Evolutionary conservation across 2,113 vertebrate species (phyloP).

Genomic region (Chaetodon trifascialis): DNA sequence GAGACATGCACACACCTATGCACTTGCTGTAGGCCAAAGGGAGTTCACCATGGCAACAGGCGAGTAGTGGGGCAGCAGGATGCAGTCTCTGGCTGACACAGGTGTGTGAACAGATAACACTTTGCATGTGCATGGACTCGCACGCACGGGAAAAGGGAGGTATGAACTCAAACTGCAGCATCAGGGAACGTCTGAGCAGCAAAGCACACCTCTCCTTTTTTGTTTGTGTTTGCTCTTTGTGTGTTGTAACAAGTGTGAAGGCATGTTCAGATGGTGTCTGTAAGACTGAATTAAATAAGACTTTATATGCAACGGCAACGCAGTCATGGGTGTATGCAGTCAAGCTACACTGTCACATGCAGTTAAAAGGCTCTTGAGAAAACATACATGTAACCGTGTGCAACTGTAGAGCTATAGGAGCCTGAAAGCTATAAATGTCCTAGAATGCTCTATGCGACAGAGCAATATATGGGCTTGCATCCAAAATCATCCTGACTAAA

Average conservation of each 20-base stretch:
- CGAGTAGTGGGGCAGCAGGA: conserved; percentile 68
- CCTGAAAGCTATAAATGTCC: conserved; percentile 12
- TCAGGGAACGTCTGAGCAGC: neutral
- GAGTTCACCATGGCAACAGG: conserved; percentile 83
- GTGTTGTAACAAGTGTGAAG: neutral
- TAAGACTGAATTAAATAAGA: neutral
- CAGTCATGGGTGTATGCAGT: neutral
- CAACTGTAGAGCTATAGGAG: neutral
- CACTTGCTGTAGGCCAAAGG: conserved; percentile 63
- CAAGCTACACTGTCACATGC: neutral
- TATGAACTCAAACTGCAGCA: conserved; percentile 3
- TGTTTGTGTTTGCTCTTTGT: conserved; percentile 8
- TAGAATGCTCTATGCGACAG: conserved; percentile 2
- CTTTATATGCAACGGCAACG: neutral
- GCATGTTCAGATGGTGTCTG: neutral
- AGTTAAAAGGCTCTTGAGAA: neutral
- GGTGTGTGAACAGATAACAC: conserved; percentile 73
- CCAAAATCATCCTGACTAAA: conserved; percentile 19
- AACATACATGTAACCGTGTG: neutral
- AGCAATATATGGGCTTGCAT: neutral
- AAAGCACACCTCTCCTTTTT: too few species aligned
- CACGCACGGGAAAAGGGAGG: neutral
- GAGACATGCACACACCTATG: conserved; percentile 46
- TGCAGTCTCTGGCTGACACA: conserved; percentile 65
- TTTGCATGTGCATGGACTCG: conserved; percentile 8